Conservation (phyloP, 1,140 invertebrate species). For the Pantala flavescens region DNA sequence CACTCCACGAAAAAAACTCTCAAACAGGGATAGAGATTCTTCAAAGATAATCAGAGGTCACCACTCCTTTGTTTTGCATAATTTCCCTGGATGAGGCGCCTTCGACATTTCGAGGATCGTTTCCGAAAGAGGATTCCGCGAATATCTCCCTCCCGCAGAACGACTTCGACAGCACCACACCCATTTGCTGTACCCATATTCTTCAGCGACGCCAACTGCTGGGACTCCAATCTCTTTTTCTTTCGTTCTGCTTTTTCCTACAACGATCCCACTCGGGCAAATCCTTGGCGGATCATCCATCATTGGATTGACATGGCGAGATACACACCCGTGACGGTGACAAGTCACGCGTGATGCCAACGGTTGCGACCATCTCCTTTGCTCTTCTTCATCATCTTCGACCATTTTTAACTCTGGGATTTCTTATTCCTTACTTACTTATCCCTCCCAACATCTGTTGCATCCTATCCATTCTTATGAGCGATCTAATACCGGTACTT, state of each 20-base stretch:
- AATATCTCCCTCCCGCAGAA: too few relatives aligned
- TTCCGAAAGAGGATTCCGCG: too few relatives aligned
- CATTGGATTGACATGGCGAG: background rate
- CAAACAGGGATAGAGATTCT: too few relatives aligned
- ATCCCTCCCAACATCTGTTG: background rate
- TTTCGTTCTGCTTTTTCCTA: background rate
- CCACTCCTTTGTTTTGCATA: too few relatives aligned
- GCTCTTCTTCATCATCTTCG: background rate
- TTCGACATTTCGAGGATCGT: too few relatives aligned
- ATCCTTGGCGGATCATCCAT: background rate
- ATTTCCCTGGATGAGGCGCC: too few relatives aligned
- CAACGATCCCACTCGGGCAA: background rate
- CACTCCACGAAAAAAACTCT: too few relatives aligned
- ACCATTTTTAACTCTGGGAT: background rate
- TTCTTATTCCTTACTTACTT: background rate
- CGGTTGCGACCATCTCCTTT: background rate
- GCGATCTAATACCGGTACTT: too few relatives aligned
- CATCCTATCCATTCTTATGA: too few relatives aligned
- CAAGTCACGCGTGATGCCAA: constrained; percentile 3
- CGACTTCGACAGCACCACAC: too few relatives aligned
- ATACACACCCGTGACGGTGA: constrained; percentile 2
- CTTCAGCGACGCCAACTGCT: background rate
- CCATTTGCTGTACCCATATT: too few relatives aligned
- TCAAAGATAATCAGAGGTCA: too few relatives aligned
- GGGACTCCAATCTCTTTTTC: background rate